phyloP scores from a whole-genome alignment of 2,888 invertebrate genomes.

The Drosophila meridionalis region DNA sequence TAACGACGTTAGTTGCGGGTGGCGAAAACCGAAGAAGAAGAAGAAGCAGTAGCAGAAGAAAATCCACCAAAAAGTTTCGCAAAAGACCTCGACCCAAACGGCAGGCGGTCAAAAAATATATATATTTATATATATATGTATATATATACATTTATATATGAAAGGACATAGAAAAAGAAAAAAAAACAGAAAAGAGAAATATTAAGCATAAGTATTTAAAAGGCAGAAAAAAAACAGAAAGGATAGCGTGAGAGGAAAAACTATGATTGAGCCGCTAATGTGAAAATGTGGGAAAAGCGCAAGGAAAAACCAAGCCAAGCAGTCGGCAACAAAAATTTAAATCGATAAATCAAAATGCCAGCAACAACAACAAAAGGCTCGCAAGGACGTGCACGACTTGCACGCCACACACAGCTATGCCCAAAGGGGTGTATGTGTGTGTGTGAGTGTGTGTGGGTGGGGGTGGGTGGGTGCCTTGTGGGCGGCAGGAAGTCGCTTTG shows the following conservation, averaged over 20 bases:
- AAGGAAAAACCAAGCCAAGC: constrained; percentile 25
- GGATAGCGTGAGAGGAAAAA: constrained; percentile 15
- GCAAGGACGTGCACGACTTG: constrained; percentile 78
- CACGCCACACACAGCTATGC: constrained; percentile 48
- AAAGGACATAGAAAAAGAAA: constrained; percentile 2
- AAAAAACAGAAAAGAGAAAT: constrained; percentile 7
- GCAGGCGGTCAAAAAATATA: constrained; percentile 69
- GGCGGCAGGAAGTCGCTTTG: constrained; percentile 46
- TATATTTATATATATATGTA: neutral
- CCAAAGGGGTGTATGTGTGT: constrained; percentile 16
- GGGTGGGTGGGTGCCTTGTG: constrained; percentile 18
- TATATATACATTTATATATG: neutral
- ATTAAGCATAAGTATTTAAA: constrained; percentile 53
- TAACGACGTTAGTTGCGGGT: constrained; percentile 76
- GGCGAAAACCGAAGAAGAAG: constrained; percentile 45
- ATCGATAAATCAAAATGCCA: constrained; percentile 81
- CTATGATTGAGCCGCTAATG: constrained; percentile 55
- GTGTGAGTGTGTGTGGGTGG: constrained; percentile 13
- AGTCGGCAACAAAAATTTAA: constrained; percentile 64
- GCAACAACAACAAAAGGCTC: constrained; percentile 49
- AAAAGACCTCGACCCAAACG: constrained; percentile 79
- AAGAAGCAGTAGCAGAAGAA: constrained; percentile 39
- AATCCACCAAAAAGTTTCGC: constrained; percentile 22
- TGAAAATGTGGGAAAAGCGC: constrained; percentile 31
- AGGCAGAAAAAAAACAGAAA: constrained; percentile 23